Evolutionary conservation across 2,113 vertebrate genomes (phyloP).

Genomic region (Gnathonemus longibarbis): DNA sequence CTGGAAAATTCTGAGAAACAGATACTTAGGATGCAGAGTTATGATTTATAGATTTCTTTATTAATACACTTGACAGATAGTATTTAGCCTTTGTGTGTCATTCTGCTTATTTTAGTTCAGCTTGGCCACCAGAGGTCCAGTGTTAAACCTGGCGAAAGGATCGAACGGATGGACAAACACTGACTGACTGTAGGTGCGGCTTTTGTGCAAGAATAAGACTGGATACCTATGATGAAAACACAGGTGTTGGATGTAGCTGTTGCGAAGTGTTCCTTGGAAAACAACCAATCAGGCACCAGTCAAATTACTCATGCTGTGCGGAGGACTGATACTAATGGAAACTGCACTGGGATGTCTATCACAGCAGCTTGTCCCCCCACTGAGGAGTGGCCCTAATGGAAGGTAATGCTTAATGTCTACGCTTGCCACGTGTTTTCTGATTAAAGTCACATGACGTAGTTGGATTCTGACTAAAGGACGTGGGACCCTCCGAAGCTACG

Average conservation of each 20-base stretch:
- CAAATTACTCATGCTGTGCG: background rate
- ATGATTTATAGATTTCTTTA: background rate
- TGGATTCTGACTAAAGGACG: background rate
- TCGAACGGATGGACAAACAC: background rate
- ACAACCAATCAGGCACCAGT: background rate
- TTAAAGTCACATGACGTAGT: background rate
- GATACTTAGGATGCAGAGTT: background rate
- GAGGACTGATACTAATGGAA: background rate
- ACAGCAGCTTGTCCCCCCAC: background rate
- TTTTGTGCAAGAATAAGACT: background rate
- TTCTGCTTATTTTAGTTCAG: background rate
- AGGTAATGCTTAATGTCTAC: background rate
- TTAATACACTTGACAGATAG: background rate
- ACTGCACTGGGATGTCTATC: background rate
- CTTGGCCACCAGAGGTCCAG: background rate
- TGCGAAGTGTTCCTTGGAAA: background rate
- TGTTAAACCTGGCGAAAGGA: background rate
- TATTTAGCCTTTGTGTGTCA: background rate
- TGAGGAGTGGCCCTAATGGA: background rate
- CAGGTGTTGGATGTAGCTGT: background rate
- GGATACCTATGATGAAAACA: background rate
- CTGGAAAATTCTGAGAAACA: background rate
- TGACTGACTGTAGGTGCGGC: background rate
- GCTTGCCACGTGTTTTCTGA: background rate
- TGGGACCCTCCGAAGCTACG: too few relatives aligned